Base-by-base conservation (phyloP, 2,797 vertebrate genomes). In the Acanthurus lineatus region DNA sequence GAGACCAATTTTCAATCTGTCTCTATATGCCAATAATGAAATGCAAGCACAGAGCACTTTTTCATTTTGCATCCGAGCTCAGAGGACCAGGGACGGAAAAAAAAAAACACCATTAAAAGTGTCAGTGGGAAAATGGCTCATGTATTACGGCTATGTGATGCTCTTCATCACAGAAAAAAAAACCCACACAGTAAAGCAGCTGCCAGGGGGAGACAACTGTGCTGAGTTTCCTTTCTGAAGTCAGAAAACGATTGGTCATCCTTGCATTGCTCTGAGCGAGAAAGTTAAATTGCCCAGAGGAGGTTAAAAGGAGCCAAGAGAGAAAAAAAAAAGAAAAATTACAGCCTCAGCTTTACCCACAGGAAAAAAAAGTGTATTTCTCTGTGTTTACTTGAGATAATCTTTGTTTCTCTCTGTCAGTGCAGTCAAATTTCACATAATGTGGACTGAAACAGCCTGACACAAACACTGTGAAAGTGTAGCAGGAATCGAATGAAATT, bases 81-180 rank as follows among this genome's bases (percentile, higher is more conserved):
- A 57, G 79, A 56, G 35, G 59, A 66, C 42, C 38, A 62, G 56
- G 67, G 72, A 82, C 19, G 40, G 67, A 17, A 3, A 6, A 69
- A 73, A 69, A 56, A 35, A 35, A 35, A 6, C 64, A 76, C 63
- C 71, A 81, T 90, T 80, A 88, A 88, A 86, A 70, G 64, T 80
- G 69, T 79, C 79, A 73, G 83, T 53, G 42, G 76, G 69, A 81
- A 88, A 90, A 88, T 73, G 63, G 68, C 66, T 89, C 53, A 84
- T 84, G 77, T 77, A 86, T 88, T 84, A 87, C 69, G 77, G 25
- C 57, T 56, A 78, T 80, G 83, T 83, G 59, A 78, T 42, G 68
- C 85, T 73, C 75, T 88, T 88, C 77, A 85, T 90, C 81, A 82
- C 42, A 72, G 62, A 60, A 85, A 72, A 64, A 82, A 90, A 87